Conservation (phyloP, 2,113 vertebrate species). For the Festucalex cinctus region DNA sequence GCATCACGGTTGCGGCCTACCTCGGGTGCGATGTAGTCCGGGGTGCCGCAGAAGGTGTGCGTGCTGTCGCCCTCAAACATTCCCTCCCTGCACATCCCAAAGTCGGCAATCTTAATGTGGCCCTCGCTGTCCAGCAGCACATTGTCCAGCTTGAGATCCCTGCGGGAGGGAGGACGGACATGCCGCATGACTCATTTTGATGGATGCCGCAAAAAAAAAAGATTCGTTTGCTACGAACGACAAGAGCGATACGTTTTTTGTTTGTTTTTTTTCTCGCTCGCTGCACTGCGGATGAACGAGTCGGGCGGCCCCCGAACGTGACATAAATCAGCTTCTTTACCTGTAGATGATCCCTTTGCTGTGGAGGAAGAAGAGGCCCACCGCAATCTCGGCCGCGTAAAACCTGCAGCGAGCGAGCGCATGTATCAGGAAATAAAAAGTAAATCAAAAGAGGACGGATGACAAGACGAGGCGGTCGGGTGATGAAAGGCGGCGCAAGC, state of each 20-base stretch:
- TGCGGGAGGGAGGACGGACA: constrained; percentile 50
- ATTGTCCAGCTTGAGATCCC: constrained; percentile 89
- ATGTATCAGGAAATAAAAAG: constrained; percentile 25
- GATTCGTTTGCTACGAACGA: constrained; percentile 42
- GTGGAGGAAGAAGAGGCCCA: constrained; percentile 90
- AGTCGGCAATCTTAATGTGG: constrained; percentile 91
- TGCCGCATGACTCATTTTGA: constrained; percentile 44
- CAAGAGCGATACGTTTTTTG: constrained; percentile 41
- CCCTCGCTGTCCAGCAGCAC: constrained; percentile 86
- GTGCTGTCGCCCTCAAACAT: constrained; percentile 81
- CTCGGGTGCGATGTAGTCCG: constrained; percentile 90
- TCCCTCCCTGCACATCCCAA: constrained; percentile 90
- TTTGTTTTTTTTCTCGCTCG: too few species aligned
- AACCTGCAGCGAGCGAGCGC: constrained; percentile 68
- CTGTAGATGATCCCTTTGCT: constrained; percentile 89
- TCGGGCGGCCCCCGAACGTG: not conserved
- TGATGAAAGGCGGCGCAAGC: constrained; percentile 65
- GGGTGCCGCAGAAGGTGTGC: constrained; percentile 87
- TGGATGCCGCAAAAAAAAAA: constrained; percentile 29
- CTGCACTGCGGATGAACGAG: constrained; percentile 7
- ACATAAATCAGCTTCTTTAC: constrained; percentile 55
- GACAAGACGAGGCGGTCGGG: constrained; percentile 21
- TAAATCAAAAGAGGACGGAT: constrained; percentile 32
- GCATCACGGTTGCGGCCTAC: constrained; percentile 58
- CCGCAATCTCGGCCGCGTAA: constrained; percentile 86